Evolutionary conservation across 2,888 invertebrate genomes (phyloP).

Genomic region (Aphodius granarius): DNA sequence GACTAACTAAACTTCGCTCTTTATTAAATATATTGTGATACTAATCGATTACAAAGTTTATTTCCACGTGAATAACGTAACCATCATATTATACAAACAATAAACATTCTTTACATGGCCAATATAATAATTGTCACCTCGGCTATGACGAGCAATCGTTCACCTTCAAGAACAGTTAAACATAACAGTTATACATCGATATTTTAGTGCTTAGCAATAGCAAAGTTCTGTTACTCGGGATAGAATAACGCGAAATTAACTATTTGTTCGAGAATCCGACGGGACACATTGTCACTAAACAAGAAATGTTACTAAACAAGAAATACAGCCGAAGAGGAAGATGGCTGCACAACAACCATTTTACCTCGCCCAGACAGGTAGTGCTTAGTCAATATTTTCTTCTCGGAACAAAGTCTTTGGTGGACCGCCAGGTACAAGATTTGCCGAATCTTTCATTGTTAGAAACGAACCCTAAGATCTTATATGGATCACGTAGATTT

Average conservation of each 20-base stretch:
- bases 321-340: neutral
- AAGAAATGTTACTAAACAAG: neutral
- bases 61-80: neutral
- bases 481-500: neutral
- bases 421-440: neutral
- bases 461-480: neutral
- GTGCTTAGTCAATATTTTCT: neutral
- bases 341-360: neutral
- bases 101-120: neutral
- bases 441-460: neutral
- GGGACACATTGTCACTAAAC: neutral
- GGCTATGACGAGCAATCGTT: neutral
- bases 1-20: neutral
- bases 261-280: neutral
- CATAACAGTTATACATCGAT: neutral
- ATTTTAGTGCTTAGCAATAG: neutral
- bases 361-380: neutral
- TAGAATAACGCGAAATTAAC: neutral
- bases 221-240: neutral
- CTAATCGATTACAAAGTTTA: neutral
- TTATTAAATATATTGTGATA: neutral
- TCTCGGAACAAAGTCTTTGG: neutral
- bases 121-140: neutral
- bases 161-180: neutral
- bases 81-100: neutral